Evolutionary conservation across 2,797 vertebrate genomes (phyloP).

Genomic region (Micrastur ruficollis): DNA sequence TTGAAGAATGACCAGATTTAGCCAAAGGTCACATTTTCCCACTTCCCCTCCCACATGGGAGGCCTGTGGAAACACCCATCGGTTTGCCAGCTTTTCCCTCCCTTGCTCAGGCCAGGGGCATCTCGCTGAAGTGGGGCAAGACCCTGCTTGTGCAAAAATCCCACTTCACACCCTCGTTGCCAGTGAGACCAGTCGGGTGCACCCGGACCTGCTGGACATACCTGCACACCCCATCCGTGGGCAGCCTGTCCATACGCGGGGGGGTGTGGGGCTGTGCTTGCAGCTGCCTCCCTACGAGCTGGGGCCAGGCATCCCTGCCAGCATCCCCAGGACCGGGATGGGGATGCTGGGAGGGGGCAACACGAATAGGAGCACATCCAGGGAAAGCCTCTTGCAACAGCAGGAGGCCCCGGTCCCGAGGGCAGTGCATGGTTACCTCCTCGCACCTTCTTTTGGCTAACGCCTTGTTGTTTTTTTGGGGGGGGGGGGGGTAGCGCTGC

Average conservation of each 20-base stretch:
- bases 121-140: neutral
- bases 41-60: neutral
- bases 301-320: neutral
- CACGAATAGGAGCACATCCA: neutral
- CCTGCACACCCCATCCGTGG: fast-evolving
- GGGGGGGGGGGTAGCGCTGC: conserved; percentile 68
- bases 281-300: neutral
- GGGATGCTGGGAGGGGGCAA: neutral
- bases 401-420: neutral
- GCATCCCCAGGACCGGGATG: neutral
- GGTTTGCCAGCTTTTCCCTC: neutral
- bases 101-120: neutral
- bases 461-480: neutral
- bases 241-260: neutral
- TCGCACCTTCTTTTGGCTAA: neutral
- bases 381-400: fast-evolving
- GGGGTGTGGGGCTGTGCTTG: neutral
- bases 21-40: neutral
- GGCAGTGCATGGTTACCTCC: neutral
- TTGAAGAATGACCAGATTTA: neutral
- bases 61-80: neutral
- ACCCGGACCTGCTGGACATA: neutral
- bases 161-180: neutral
- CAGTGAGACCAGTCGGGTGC: neutral
- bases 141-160: neutral